These are phyloP conservation scores for Heloderma charlesbogerti DNA, from an alignment of 2,113 vertebrate species.

Conservation along the genomic window DNA sequence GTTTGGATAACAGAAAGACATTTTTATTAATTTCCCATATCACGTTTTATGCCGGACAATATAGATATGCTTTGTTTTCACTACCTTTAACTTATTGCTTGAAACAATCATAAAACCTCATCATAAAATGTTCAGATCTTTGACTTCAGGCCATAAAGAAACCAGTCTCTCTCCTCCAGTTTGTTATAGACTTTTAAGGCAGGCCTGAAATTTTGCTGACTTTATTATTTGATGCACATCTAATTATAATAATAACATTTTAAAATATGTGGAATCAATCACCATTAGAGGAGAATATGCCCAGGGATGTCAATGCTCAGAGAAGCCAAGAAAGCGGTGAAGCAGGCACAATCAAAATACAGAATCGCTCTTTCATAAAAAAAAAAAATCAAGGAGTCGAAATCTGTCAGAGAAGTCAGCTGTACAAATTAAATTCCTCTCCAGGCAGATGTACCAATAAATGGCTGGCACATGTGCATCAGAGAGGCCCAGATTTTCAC, in stretches of 20 bases:
- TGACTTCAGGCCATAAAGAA: slow-evolving; percentile 1
- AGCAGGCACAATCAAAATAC: slow-evolving; percentile 1
- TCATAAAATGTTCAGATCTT: background rate
- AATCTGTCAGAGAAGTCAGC: slow-evolving; percentile 8
- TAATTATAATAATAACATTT: slow-evolving; percentile 18
- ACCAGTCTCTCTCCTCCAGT: background rate
- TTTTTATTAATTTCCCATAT: background rate
- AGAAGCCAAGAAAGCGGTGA: slow-evolving; percentile 21
- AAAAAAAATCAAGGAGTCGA: slow-evolving; percentile 15
- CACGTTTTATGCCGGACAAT: background rate
- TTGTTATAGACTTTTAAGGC: slow-evolving; percentile 18
- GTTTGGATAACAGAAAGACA: background rate
- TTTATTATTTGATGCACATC: background rate
- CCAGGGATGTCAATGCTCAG: background rate
- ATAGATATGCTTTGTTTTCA: background rate
- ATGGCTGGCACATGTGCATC: slow-evolving; percentile 2
- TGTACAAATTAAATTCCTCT: slow-evolving; percentile 5
- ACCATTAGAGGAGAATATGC: slow-evolving; percentile 3
- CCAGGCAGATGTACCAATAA: slow-evolving; percentile 13
- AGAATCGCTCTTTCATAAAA: slow-evolving; percentile 17
- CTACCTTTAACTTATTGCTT: background rate
- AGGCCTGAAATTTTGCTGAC: background rate
- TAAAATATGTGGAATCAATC: slow-evolving; percentile 19
- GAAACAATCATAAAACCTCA: background rate
- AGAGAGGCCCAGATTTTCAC: slow-evolving; percentile 26